phyloP scores from a whole-genome alignment of 2,888 invertebrate species.

The Sipunculus nudus region DNA sequence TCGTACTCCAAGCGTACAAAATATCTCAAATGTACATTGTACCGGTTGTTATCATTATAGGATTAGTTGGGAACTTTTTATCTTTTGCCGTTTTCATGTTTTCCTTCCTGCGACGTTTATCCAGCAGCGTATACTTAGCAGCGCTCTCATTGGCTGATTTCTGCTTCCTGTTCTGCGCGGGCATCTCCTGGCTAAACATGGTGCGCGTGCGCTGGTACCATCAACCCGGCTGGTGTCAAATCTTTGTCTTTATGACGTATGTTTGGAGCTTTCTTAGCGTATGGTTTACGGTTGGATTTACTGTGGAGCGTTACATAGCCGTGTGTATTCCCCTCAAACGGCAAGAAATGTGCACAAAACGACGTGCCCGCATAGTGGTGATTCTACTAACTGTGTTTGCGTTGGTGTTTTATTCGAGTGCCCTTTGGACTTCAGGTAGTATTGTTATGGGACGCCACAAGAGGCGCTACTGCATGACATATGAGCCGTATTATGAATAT shows the following conservation, averaged over 20 bases:
- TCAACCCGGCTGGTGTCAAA: slow-evolving; percentile 29
- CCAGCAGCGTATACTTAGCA: slow-evolving; percentile 68
- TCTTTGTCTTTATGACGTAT: slow-evolving; percentile 31
- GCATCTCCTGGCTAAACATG: slow-evolving; percentile 16
- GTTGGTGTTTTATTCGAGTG: slow-evolving; percentile 51
- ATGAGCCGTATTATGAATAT: too few relatives aligned
- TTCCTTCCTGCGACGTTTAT: slow-evolving; percentile 78
- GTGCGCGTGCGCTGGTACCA: slow-evolving; percentile 13
- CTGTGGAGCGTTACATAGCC: slow-evolving; percentile 33
- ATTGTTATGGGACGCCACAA: too few relatives aligned
- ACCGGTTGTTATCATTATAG: slow-evolving; percentile 77
- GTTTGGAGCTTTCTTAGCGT: slow-evolving; percentile 33
- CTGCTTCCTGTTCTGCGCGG: slow-evolving; percentile 23
- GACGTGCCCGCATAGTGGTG: slow-evolving; percentile 56
- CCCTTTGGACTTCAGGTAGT: slow-evolving; percentile 44
- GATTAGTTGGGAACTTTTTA: slow-evolving; percentile 79
- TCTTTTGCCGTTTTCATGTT: slow-evolving; percentile 79
- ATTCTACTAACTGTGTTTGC: slow-evolving; percentile 46
- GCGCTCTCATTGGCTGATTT: slow-evolving; percentile 22
- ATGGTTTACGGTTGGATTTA: slow-evolving; percentile 39
- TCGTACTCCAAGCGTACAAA: too few relatives aligned
- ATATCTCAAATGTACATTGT: slow-evolving; percentile 75
- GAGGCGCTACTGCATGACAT: too few relatives aligned
- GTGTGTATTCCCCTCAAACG: slow-evolving; percentile 28
- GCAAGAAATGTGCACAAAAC: slow-evolving; percentile 50